Base-by-base conservation (phyloP, 2,113 vertebrate genomes). In the Indicator maculatus region DNA sequence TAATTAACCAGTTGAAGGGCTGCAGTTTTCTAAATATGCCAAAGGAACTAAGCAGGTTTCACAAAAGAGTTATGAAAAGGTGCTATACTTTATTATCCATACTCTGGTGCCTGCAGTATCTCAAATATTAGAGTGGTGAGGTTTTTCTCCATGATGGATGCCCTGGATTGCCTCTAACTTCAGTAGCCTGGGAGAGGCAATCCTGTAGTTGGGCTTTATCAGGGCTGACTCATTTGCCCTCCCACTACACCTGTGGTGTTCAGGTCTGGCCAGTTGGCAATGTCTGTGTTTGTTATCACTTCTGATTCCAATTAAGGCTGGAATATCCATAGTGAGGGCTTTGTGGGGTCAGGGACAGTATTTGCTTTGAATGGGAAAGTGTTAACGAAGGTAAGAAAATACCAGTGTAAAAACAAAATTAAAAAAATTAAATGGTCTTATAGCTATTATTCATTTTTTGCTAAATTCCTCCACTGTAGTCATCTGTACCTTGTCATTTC, bases 401-500 rank as follows among this genome's bases (percentile, higher is more conserved):
- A 83, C 26, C 58, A 23, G 1, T 16, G 13, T 67, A 58, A 83
- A 72, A 44, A 53, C 33, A 30, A 71, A 55, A 33, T 73, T 79
- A 52, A 4, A 84, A 41, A 66, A 65, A 61, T 65, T 7, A 82
- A 75, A 45, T 41, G 12, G 11, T 33, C 31, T 60, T 38, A 53
- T 1, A 58, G 36, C 77, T 86, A 55, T 71, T 50, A 82, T 18
- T 59, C 3, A 30, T 89, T 74, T 88, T 61, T 90, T 84, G 69
- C 59, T 67, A 93, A 55, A 86, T 84, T 56, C 30, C 19, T 73
- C 12, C 45, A 66, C 16, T 39, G 30, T 33, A 64, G 17, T 88
- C 10, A 47, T 67, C 71, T 79, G 75, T 97, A 99, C 99, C 98
- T 99, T 99, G 97, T 99, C 99, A 30, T 99, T 99, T 96, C 99